Conservation (phyloP, 30 jellyfish, hydroid and myxozoan species). For the Hydractinia echinata region DNA sequence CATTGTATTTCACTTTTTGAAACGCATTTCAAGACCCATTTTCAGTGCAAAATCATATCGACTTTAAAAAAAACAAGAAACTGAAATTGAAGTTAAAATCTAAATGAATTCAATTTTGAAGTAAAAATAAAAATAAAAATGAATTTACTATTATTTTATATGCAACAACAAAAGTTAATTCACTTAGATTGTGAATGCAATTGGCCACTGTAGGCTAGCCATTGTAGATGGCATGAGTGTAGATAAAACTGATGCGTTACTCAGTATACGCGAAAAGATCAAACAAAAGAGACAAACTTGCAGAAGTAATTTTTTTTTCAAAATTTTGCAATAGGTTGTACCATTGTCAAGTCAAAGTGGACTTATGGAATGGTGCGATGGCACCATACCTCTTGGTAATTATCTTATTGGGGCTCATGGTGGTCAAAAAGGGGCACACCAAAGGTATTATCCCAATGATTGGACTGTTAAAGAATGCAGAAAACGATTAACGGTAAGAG, state of each 20-base stretch:
- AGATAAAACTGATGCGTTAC: neutral
- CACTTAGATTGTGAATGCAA: too few relatives aligned
- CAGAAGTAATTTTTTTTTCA: neutral
- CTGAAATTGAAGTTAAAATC: too few relatives aligned
- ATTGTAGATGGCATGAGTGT: neutral
- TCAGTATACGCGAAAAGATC: constrained; percentile 10
- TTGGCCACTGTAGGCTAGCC: neutral
- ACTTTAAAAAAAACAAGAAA: too few relatives aligned
- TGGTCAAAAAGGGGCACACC: constrained; percentile 81
- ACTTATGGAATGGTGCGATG: constrained; percentile 94
- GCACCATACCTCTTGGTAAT: constrained; percentile 90
- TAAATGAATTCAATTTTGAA: too few relatives aligned
- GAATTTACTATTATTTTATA: too few relatives aligned
- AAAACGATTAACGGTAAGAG: constrained; percentile 50
- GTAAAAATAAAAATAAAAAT: too few relatives aligned
- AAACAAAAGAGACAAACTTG: neutral
- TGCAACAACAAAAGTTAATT: too few relatives aligned
- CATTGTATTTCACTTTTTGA: too few relatives aligned
- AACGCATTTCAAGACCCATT: too few relatives aligned
- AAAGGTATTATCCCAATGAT: constrained; percentile 77
- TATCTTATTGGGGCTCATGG: constrained; percentile 62
- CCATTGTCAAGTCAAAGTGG: constrained; percentile 92
- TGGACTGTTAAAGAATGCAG: constrained; percentile 81
- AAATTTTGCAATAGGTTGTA: constrained; percentile 58
- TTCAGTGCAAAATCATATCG: too few relatives aligned